Base-by-base conservation (phyloP, 53 echinoderm and acorn worm genomes). In the Antedon mediterranea region DNA sequence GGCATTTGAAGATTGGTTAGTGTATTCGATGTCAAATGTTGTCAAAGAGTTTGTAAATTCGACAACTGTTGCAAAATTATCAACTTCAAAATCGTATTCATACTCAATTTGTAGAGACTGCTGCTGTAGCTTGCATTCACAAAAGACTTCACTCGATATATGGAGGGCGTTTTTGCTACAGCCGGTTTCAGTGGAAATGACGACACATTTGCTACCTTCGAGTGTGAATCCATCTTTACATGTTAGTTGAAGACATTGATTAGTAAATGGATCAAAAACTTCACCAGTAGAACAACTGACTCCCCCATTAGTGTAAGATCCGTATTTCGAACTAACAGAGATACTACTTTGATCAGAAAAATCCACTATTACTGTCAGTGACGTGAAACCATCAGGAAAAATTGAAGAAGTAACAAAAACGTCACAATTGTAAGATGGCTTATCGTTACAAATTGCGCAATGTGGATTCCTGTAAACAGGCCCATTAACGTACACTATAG, bases 361-460 rank as follows among this genome's bases (percentile, higher is more conserved):
- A 26, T 57, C 57, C 23, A 57, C 57, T 18, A 57, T 57, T 26
- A 57, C 20, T 11, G 57, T 57, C 23, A 57, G 57, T 11, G 57
- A 26, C 11, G 57, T 57, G 0, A 77, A 73, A 0, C 70, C 85
- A 11, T 6, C 37, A 37, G 4, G 4, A 37, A 1, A 18, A 18
- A 1, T 8, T 37, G 37, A 37, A 37, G 37, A 6, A 11, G 37
- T 37, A 37, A 6, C 57, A 57, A 72, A 76, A 0, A 81, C 81
- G 28, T 2, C 1, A 71, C 76, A 85, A 6, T 71, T 77, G 26
- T 77, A 26, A 7, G 77, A 43, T 30, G 81, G 81, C 3, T 32
- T 81, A 26, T 79, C 74, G 34, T 85, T 81, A 30, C 85, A 85
- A 73, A 85, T 41, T 43, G 85, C 85, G 72, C 85, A 85, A 43